Conservation (phyloP, 2,888 invertebrate species). For the Seira musarum region DNA sequence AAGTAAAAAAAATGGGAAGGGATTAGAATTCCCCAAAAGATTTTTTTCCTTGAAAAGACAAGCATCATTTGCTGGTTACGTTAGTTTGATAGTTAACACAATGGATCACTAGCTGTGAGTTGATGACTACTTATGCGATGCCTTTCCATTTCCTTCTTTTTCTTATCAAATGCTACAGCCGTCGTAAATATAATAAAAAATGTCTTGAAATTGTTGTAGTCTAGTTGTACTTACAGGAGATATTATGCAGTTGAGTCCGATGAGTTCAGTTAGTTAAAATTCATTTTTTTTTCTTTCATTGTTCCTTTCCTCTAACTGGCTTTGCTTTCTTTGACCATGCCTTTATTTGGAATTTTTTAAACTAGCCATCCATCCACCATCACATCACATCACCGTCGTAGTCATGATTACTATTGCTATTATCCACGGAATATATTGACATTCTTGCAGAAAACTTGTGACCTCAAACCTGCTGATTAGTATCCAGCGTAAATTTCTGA, state of each 20-base stretch:
- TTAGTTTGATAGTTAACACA: no score
- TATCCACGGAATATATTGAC: not conserved
- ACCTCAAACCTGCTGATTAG: no score
- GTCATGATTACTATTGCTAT: no score
- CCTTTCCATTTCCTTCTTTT: slow-evolving; percentile 52
- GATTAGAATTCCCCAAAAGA: not conserved
- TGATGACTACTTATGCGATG: slow-evolving; percentile 49
- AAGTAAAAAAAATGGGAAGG: not conserved
- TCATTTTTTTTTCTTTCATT: slow-evolving; percentile 18
- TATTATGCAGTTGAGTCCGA: no score
- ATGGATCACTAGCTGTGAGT: slow-evolving; percentile 53
- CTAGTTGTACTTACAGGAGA: not conserved
- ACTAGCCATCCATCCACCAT: slow-evolving; percentile 9
- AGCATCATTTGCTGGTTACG: slow-evolving; percentile 30
- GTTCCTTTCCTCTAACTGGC: slow-evolving; percentile 20
- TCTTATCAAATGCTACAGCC: slow-evolving; percentile 21
- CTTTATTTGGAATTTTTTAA: slow-evolving; percentile 46
- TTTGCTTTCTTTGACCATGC: slow-evolving; percentile 25
- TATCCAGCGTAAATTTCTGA: no score
- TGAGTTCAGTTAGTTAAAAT: not conserved
- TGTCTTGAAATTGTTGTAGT: not conserved
- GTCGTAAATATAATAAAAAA: slow-evolving; percentile 26
- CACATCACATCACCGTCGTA: not conserved
- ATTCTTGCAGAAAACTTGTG: not conserved
- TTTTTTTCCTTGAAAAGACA: not conserved